Evolutionary conservation across 2,888 invertebrate genomes (phyloP), one percentile per base, ranked within the genome.

Genomic region (Bembecia ichneumoniformis): DNA sequence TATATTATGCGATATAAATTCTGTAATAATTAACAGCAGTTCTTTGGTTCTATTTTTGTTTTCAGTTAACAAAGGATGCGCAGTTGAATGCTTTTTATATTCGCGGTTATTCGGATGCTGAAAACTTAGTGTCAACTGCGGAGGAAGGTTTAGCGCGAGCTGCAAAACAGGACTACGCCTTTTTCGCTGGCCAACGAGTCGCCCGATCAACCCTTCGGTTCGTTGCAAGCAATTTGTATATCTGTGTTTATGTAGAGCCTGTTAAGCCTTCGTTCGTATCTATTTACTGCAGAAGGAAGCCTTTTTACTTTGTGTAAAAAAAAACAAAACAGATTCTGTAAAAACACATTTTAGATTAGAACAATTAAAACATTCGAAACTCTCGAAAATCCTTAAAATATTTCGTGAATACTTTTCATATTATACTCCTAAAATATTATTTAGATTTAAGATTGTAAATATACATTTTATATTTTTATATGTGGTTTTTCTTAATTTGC

Each of bases 141-240:
- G 84, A 82, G 52, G 87, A 87, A 52, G 91, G 91, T 0, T 64
- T 91, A 4, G 71, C 83, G 4, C 87, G 88, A 28, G 90, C 89
- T 0, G 86, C 86, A 0, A 71, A 74, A 28, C 89, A 89, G 35
- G 88, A 89, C 55, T 91, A 90, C 53, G 91, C 90, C 7, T 90
- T 91, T 63, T 91, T 91, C 58, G 89, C 90, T 0, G 89, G 90
- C n/a, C 89, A 89, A 45, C 84, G 90, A 11, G 75, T 88, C 0
- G 91, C 91, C 0, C 77, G 91, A 10, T 80, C 88, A 14, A 88
- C 89, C 1, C 72, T 84, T 10, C 71, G 77, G 64, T 55, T n/a
- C 34, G 44, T 44, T 40, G 20, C 20, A 28, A 28, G 20, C 20
- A 28, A 28, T 28, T 28, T 28, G 7, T 7, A 7, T 28, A 28